Percentiles rank a stretch among this genome's conserved stretches.
phyloP scores from a whole-genome alignment of 1,140 invertebrate species.

The Ericerus pela region DNA sequence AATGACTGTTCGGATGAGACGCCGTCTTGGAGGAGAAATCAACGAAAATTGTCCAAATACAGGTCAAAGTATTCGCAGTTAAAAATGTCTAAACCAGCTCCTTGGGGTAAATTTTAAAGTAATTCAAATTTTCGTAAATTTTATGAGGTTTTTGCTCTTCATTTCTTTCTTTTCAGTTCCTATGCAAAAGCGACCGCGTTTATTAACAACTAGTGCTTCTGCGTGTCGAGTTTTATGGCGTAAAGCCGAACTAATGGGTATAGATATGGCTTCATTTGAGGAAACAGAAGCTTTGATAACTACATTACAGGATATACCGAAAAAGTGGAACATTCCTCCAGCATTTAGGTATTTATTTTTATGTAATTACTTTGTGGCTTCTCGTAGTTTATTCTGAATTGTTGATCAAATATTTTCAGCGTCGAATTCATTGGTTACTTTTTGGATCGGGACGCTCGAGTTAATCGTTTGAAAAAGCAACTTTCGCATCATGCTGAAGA shows the following conservation, averaged over 20 bases:
- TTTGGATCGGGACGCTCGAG: constrained; percentile 60
- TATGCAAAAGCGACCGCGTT: constrained; percentile 81
- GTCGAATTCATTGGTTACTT: constrained; percentile 92
- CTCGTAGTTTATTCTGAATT: background rate
- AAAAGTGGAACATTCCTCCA: constrained; percentile 85
- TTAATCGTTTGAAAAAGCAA: constrained; percentile 59
- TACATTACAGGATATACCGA: constrained; percentile 64
- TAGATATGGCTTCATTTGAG: constrained; percentile 60
- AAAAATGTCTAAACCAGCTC: constrained; percentile 56
- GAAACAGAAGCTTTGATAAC: constrained; percentile 63
- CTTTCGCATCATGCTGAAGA: constrained; percentile 57
- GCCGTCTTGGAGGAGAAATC: constrained; percentile 54
- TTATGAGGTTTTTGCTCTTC: constrained; percentile 1
- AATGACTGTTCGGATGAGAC: constrained; percentile 37
- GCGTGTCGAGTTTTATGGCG: constrained; percentile 64
- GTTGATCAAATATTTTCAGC: constrained; percentile 35
- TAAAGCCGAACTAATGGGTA: constrained; percentile 83
- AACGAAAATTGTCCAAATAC: constrained; percentile 60
- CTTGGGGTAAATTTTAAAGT: constrained; percentile 68
- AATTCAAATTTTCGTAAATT: constrained; percentile 12
- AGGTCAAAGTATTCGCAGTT: constrained; percentile 54
- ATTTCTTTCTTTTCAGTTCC: constrained; percentile 47
- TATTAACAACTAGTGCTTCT: constrained; percentile 77
- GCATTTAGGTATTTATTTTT: constrained; percentile 41
- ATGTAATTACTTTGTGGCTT: background rate